Conservation (phyloP, 2,113 vertebrate species). For the Pterophyllum scalare region DNA sequence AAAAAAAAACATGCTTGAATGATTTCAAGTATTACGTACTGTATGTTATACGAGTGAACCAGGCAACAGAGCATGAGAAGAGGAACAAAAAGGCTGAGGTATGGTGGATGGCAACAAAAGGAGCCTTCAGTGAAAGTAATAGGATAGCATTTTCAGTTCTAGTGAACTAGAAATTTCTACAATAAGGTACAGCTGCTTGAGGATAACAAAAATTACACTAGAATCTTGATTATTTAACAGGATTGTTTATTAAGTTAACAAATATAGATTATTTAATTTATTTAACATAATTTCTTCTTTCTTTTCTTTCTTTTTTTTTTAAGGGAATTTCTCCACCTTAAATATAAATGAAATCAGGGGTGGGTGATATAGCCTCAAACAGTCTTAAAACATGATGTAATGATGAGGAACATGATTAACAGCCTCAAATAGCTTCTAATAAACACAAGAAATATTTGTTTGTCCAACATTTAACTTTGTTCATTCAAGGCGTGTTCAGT, state of each 20-base stretch:
- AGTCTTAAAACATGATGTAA: no score
- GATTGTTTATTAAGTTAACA: neutral
- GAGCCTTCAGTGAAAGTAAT: constrained; percentile 1
- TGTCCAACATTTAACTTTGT: no score
- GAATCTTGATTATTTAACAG: neutral
- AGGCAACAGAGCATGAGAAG: constrained; percentile 6
- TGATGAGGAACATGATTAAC: no score
- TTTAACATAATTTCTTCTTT: neutral
- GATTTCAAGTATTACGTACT: constrained; percentile 39
- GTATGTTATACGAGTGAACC: constrained; percentile 15
- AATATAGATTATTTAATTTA: neutral
- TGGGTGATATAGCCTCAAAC: neutral
- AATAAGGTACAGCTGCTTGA: neutral
- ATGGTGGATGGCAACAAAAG: neutral
- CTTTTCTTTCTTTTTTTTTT: neutral
- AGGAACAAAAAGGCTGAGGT: neutral
- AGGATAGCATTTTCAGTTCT: constrained; percentile 3
- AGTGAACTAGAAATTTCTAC: constrained; percentile 7
- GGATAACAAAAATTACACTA: neutral
- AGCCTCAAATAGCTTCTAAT: no score
- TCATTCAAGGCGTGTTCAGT: no score
- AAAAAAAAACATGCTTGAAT: constrained; percentile 1
- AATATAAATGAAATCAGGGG: neutral
- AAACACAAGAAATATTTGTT: no score
- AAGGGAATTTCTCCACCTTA: neutral